phyloP scores from a whole-genome alignment of 2,113 vertebrate genomes.

The Dissostichus mawsoni region DNA sequence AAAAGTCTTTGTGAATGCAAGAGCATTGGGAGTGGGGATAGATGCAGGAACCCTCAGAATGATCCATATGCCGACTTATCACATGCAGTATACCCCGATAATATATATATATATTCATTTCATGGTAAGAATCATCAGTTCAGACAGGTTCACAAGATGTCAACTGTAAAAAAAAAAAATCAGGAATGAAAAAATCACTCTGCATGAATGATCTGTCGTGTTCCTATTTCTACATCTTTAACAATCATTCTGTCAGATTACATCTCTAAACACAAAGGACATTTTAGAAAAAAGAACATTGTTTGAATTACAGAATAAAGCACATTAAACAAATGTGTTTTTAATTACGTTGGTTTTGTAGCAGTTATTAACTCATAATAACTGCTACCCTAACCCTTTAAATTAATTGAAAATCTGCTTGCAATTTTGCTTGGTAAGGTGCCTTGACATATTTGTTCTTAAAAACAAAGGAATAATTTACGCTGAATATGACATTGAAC shows the following conservation, averaged over 20 bases:
- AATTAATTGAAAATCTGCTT: background rate
- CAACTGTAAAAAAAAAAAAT: background rate
- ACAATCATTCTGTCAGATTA: background rate
- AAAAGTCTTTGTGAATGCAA: constrained; percentile 9
- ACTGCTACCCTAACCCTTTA: too few species aligned
- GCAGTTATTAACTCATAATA: background rate
- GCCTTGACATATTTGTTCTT: background rate
- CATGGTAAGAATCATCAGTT: background rate
- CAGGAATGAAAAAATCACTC: background rate
- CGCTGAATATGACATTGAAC: background rate
- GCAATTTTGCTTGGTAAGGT: background rate
- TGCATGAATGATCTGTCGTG: background rate
- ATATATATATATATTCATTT: background rate
- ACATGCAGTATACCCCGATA: background rate
- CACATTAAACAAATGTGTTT: background rate
- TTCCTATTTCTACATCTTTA: background rate
- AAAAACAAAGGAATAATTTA: background rate
- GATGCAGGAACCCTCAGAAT: background rate
- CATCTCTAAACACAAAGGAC: background rate
- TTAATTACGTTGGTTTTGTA: background rate
- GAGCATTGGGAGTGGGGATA: background rate
- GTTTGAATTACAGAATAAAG: background rate
- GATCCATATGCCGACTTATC: background rate
- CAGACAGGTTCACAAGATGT: background rate
- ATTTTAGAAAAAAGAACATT: background rate